Conservation (phyloP, 2,113 vertebrate genomes). For the Illadopsis cleaveri region DNA sequence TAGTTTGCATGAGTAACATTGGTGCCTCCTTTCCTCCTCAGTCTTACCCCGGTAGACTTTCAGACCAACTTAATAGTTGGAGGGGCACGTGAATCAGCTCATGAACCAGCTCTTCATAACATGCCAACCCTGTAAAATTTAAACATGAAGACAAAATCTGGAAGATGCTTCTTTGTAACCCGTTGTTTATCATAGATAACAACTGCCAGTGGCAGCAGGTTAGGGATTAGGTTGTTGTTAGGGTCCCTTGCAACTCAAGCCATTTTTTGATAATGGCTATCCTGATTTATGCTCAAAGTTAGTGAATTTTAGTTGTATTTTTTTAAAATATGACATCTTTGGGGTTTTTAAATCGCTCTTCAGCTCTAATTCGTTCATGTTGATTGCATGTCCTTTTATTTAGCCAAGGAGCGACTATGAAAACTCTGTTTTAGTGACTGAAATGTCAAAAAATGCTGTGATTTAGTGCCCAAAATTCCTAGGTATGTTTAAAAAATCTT, state of each 20-base stretch:
- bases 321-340: neutral
- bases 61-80: neutral
- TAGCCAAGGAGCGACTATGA: neutral
- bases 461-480: neutral
- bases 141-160: neutral
- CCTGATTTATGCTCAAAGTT: neutral
- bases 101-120: neutral
- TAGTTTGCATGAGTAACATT: neutral
- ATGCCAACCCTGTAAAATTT: neutral
- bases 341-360: neutral
- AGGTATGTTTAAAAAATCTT: neutral
- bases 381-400: neutral
- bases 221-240: no score
- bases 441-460: neutral
- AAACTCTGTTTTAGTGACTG: neutral
- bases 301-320: neutral
- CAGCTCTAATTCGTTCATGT: neutral
- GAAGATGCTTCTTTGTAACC: neutral
- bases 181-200: neutral
- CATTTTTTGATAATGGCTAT: neutral
- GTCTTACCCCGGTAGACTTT: neutral
- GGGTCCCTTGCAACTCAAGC: neutral
- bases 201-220: accelerated
- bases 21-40: neutral
- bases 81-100: accelerated